Evolutionary conservation across 2,797 vertebrate genomes (phyloP).

Genomic region (Sebastolobus alascanus): DNA sequence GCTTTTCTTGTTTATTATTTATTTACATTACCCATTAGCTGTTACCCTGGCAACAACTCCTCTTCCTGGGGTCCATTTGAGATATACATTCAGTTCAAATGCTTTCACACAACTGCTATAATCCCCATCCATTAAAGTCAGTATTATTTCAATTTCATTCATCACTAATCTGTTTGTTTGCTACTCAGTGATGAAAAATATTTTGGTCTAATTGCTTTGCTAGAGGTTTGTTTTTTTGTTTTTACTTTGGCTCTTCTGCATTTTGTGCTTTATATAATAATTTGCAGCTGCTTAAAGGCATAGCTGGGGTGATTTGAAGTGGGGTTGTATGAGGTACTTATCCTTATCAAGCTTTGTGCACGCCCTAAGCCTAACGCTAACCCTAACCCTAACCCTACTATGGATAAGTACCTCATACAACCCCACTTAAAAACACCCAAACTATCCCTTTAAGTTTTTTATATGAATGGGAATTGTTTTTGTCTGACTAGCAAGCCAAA

Average conservation of each 20-base stretch:
- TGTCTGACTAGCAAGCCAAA: background rate
- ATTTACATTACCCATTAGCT: constrained; percentile 6
- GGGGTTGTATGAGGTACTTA: too few relatives aligned
- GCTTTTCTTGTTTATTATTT: constrained; percentile 6
- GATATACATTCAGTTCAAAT: background rate
- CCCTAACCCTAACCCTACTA: too few relatives aligned
- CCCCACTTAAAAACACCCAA: too few relatives aligned
- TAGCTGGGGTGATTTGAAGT: too few relatives aligned
- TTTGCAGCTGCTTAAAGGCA: background rate
- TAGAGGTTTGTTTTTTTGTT: background rate
- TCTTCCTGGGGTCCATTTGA: background rate
- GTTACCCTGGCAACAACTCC: constrained; percentile 30
- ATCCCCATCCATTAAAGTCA: background rate
- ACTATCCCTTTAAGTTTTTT: constrained; percentile 1
- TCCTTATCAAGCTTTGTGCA: too few relatives aligned
- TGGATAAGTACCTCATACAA: too few relatives aligned
- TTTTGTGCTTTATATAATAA: background rate
- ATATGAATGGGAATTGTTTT: constrained; percentile 2
- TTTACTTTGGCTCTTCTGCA: background rate
- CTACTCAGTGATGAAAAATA: background rate
- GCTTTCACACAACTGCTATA: background rate
- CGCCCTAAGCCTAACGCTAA: too few relatives aligned
- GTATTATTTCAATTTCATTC: background rate
- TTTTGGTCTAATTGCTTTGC: background rate
- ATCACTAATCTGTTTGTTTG: background rate